A percentile compares a stretch with the other conserved stretches of the same genome.
These are phyloP conservation scores for Agrotis exclamationis DNA, from an alignment of 2,888 invertebrate genomes.

Conservation along the genomic window DNA sequence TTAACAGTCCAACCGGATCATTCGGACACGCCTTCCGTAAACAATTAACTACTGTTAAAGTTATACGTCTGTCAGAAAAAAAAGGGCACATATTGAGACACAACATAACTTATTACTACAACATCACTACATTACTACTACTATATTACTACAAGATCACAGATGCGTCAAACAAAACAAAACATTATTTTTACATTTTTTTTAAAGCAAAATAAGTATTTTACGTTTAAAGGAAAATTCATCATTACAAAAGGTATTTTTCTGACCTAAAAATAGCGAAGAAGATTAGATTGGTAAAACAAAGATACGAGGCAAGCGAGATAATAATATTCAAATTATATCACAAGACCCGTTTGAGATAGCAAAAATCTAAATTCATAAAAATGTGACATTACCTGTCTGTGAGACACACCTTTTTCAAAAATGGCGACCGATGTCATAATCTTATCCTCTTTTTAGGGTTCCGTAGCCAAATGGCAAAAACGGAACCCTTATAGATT, in stretches of 20 bases:
- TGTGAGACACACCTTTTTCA: too few relatives aligned
- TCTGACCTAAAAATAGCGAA: conserved; percentile 26
- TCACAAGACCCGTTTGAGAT: conserved; percentile 11
- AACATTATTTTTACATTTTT: too few relatives aligned
- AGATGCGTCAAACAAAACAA: background rate
- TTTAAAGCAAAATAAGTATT: too few relatives aligned
- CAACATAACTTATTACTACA: background rate
- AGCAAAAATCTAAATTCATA: background rate
- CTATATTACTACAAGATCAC: background rate
- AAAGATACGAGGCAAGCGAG: conserved; percentile 1
- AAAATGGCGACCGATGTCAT: too few relatives aligned
- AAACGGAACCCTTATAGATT: too few relatives aligned
- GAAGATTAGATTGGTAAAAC: conserved; percentile 32
- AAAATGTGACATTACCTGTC: too few relatives aligned
- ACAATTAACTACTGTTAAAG: background rate
- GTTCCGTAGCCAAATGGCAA: too few relatives aligned
- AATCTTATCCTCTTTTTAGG: too few relatives aligned
- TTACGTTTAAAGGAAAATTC: too few relatives aligned
- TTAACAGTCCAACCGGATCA: conserved; percentile 41
- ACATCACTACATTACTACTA: too few relatives aligned
- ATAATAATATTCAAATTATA: conserved; percentile 9
- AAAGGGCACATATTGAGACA: background rate
- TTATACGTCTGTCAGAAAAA: background rate
- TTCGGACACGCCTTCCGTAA: conserved; percentile 36
- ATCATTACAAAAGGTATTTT: too few relatives aligned